These are phyloP conservation scores for Eucidaris tribuloides DNA, from an alignment of 35 echinoderm and acorn worm species.

Conservation along the genomic window DNA sequence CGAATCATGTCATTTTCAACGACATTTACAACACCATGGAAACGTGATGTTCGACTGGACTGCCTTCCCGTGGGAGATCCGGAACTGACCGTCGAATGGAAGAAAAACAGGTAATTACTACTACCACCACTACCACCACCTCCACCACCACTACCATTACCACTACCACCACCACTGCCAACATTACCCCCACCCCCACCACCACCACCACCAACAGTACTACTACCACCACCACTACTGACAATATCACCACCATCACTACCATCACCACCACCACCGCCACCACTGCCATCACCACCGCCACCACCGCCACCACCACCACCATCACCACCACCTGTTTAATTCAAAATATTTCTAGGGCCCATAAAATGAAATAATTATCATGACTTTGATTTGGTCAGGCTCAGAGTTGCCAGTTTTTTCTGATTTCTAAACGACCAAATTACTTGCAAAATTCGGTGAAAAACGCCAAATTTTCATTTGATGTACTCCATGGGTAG, in stretches of 20 bases:
- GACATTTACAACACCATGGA: slow-evolving; percentile 69
- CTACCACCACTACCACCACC: not conserved
- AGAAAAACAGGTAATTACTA: slow-evolving; percentile 50
- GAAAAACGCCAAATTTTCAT: too few species aligned
- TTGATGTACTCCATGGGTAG: too few species aligned
- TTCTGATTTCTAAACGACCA: too few species aligned
- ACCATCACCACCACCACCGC: not conserved
- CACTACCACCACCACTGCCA: not conserved
- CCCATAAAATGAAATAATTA: not conserved
- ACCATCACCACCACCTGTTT: too few species aligned
- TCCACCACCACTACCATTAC: not conserved
- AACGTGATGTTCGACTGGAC: slow-evolving; percentile 62
- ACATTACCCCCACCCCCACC: not conserved
- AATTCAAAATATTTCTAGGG: not conserved
- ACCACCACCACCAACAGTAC: not conserved
- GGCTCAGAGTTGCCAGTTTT: too few species aligned
- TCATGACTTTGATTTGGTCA: not conserved
- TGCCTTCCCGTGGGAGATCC: slow-evolving; percentile 87
- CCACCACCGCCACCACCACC: too few species aligned
- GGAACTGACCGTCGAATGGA: slow-evolving; percentile 72
- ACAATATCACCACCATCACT: not conserved
- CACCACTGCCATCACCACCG: not conserved
- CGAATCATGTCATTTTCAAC: slow-evolving; percentile 86
- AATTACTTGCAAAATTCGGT: not conserved
- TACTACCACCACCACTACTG: not conserved